phyloP scores from a whole-genome alignment of 2,888 invertebrate genomes.

The Rhyacophila evoluta region DNA sequence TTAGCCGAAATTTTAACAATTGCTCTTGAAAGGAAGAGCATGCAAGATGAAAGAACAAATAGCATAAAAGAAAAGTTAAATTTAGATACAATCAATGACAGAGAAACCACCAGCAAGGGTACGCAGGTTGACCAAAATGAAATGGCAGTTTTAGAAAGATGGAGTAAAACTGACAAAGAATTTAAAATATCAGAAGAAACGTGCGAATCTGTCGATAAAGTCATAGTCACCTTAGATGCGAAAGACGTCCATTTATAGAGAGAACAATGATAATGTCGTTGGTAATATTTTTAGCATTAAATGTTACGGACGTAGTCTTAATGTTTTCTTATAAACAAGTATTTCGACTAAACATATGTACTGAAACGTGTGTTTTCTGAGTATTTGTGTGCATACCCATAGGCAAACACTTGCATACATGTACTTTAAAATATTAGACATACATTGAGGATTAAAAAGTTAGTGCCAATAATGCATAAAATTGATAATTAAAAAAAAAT shows the following conservation, averaged over 20 bases:
- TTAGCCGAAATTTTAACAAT: constrained; percentile 52
- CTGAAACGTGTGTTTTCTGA: too few species aligned
- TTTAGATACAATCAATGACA: constrained; percentile 4
- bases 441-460: too few species aligned
- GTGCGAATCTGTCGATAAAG: background rate
- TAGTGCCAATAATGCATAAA: too few species aligned
- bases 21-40: constrained; percentile 47
- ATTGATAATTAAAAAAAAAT: too few species aligned
- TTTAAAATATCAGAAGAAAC: background rate
- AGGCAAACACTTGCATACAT: too few species aligned
- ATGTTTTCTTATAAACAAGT: too few species aligned
- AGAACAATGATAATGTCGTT: too few species aligned
- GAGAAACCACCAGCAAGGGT: background rate
- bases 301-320: too few species aligned
- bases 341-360: too few species aligned
- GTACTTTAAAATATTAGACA: too few species aligned
- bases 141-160: background rate
- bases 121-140: background rate
- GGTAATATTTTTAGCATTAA: too few species aligned
- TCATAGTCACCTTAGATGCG: background rate
- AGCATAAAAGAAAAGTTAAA: background rate
- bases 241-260: background rate
- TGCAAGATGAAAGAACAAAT: background rate
- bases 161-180: background rate
- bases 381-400: too few species aligned